phyloP scores from a whole-genome alignment of 1,140 invertebrate genomes.

The Hormaphis cornu region DNA sequence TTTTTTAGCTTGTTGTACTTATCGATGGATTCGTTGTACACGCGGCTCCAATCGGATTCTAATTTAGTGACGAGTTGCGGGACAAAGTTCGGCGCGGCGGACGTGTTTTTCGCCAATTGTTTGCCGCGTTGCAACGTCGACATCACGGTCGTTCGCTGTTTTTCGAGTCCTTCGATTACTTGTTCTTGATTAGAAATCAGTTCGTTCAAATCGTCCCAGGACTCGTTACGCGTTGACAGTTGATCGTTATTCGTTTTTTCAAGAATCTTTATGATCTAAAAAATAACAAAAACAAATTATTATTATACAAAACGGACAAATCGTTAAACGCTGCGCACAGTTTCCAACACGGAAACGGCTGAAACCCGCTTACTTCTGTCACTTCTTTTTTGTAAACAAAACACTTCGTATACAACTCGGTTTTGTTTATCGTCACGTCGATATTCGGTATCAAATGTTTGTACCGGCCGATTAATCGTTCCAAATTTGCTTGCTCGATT shows the following conservation, averaged over 20 bases:
- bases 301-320: background rate
- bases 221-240: conserved; percentile 41
- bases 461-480: conserved; percentile 73
- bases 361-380: conserved; percentile 54
- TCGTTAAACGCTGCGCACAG: background rate
- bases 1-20: conserved; percentile 72
- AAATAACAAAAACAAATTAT: too few species aligned
- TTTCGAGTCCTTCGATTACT: conserved; percentile 70
- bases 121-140: conserved; percentile 83
- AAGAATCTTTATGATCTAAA: conserved; percentile 53
- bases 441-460: conserved; percentile 84
- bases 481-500: conserved; percentile 63
- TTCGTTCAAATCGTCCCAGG: conserved; percentile 60
- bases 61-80: conserved; percentile 70
- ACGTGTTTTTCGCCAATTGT: conserved; percentile 61
- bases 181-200: conserved; percentile 68
- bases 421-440: conserved; percentile 83
- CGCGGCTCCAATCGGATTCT: conserved; percentile 78
- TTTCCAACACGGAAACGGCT: background rate
- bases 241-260: conserved; percentile 57
- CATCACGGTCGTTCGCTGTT: conserved; percentile 75
- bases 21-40: conserved; percentile 72
- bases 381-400: conserved; percentile 84
- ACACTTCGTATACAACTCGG: conserved; percentile 82
- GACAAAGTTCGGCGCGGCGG: conserved; percentile 75